These are phyloP conservation scores for Dicyrtomina minuta DNA, from an alignment of 2,888 invertebrate genomes.

Conservation along the genomic window DNA sequence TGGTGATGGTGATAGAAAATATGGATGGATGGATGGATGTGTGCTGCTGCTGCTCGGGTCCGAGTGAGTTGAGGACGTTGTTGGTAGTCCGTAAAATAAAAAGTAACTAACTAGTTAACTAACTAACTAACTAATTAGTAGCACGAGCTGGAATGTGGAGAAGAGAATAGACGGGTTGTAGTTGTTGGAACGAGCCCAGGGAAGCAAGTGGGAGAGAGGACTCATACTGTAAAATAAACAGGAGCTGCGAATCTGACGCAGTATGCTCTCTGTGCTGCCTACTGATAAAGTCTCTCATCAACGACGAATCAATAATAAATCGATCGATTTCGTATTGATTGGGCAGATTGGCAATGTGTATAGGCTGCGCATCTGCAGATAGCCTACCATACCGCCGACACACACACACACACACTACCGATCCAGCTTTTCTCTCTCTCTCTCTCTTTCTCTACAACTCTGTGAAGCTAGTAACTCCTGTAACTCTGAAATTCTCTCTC, in stretches of 20 bases:
- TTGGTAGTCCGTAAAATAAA: too few relatives aligned
- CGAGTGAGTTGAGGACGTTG: too few relatives aligned
- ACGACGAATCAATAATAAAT: conserved; percentile 54
- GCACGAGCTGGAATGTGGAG: conserved; percentile 27
- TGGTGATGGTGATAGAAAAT: too few relatives aligned
- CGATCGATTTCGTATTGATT: conserved; percentile 33
- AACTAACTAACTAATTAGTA: conserved; percentile 29
- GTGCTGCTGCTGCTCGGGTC: not conserved
- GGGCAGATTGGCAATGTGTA: conserved; percentile 33
- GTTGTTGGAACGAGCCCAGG: conserved; percentile 29
- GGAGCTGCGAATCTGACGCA: conserved; percentile 54
- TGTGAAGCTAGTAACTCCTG: conserved; percentile 19
- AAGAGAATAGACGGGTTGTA: conserved; percentile 1
- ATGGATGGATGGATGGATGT: not conserved
- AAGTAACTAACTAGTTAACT: conserved; percentile 4
- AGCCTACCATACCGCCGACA: conserved; percentile 16
- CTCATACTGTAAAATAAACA: conserved; percentile 53
- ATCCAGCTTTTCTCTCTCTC: conserved; percentile 52
- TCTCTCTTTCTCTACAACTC: conserved; percentile 10
- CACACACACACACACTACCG: conserved; percentile 52
- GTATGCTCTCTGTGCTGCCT: conserved; percentile 52
- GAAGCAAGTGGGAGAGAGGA: conserved; percentile 48
- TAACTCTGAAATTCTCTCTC: conserved; percentile 26
- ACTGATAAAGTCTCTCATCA: conserved; percentile 54
- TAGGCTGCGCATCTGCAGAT: conserved; percentile 36